Evolutionary conservation across 2,113 vertebrate genomes (phyloP), one percentile per base, ranked within the genome.

Genomic region (Mesoclemmys tuberculata): DNA sequence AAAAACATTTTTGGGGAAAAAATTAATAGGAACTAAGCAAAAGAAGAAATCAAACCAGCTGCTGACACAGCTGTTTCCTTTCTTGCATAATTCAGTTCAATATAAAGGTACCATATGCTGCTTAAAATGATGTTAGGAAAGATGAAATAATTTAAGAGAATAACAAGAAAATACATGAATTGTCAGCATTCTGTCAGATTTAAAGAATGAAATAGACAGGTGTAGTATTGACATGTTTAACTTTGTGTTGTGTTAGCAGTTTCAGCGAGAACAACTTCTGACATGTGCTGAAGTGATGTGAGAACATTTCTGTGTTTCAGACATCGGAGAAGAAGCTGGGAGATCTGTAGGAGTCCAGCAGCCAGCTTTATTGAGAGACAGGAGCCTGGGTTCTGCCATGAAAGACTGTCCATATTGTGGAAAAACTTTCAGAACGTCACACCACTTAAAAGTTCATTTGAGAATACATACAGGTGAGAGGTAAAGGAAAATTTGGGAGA

Each of bases 351-450:
- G 98, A 94, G 97, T 98, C 96, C 99, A 99, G 98, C 99, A 99
- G 94, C 98, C 99, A 80, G 94, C 98, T 88, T 97, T 99, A 95
- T 98, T 99, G 97, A 98, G 99, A 19, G 99, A 99, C 97, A 98
- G 99, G 90, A 98, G 98, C 94, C 98, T 99, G 95, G 99, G 97
- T 96, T 98, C 99, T n/a, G 98, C 99, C 97, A 99, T 99, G 98
- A 99, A 99, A 98, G 99, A 99, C 97, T 99, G 99, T 93, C 99
- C 99, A 26, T 99, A 99, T 97, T 99, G 99, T 93, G 99, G 99
- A 96, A 99, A 99, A 97, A 99, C 99, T 74, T 99, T 99, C 99
- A 99, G 99, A 97, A 99, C 99, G 68, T 99, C 99, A 64, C 99
- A 99, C 91, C 99, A 99, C 97, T 99, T 99, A 96, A 99, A 99